phyloP scores from a whole-genome alignment of 2,113 vertebrate species.

The Oryzias melastigma region DNA sequence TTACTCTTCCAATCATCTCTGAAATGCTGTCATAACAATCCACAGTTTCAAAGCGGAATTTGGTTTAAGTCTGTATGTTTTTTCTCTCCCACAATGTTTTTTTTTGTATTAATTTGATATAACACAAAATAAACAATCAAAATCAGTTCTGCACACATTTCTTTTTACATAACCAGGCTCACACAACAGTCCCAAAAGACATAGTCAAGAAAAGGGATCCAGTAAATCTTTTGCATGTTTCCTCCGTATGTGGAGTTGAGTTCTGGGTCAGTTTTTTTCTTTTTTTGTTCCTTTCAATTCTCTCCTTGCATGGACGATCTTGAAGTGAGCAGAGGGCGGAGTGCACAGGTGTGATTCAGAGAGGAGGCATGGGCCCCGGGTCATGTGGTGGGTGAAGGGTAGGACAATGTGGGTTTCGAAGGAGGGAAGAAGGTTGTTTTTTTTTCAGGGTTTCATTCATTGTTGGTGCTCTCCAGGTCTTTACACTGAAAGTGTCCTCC shows the following conservation, averaged over 20 bases:
- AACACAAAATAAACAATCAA: conserved; percentile 79
- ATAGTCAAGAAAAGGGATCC: conserved; percentile 46
- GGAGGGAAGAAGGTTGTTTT: conserved; percentile 27
- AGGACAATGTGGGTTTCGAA: not conserved
- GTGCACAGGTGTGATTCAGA: conserved; percentile 69
- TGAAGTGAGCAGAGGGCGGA: conserved; percentile 71
- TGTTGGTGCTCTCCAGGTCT: conserved; percentile 89
- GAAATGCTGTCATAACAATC: conserved; percentile 51
- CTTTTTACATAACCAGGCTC: conserved; percentile 65
- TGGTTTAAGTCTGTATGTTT: conserved; percentile 41
- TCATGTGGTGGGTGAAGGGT: conserved; percentile 59
- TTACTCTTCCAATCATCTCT: conserved; percentile 62
- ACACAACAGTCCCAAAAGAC: conserved; percentile 31
- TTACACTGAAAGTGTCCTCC: conserved; percentile 95
- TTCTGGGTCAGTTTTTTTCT: conserved; percentile 60
- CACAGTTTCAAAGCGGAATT: conserved; percentile 53
- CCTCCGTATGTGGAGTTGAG: conserved; percentile 65
- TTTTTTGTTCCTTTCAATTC: not conserved
- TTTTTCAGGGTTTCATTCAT: conserved; percentile 82
- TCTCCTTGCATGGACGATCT: conserved; percentile 46
- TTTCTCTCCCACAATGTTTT: conserved; percentile 36
- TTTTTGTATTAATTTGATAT: conserved; percentile 74
- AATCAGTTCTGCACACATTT: conserved; percentile 68
- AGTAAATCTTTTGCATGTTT: conserved; percentile 56
- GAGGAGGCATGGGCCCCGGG: conserved; percentile 79